Evolutionary conservation across 2,797 vertebrate species (phyloP).

Genomic region (Lates japonicus): DNA sequence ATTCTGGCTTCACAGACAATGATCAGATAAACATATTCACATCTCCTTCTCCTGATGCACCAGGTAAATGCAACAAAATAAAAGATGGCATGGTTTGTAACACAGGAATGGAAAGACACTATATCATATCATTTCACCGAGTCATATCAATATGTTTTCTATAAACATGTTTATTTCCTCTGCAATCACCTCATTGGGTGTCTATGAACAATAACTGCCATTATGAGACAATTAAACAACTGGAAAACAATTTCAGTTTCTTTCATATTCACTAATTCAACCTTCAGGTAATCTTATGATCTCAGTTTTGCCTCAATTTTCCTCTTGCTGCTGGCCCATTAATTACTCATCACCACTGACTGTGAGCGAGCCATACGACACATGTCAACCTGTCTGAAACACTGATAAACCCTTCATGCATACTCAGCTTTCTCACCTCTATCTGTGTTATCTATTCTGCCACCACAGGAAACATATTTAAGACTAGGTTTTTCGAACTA

Average conservation of each 20-base stretch:
- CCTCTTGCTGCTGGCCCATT: too few species aligned
- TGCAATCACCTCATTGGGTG: not conserved
- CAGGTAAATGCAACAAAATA: accelerated
- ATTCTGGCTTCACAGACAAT: not conserved
- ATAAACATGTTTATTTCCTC: not conserved
- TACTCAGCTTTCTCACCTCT: not conserved
- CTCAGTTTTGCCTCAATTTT: too few species aligned
- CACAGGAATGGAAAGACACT: too few species aligned
- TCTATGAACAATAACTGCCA: not conserved
- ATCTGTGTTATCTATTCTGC: not conserved
- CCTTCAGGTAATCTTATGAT: not conserved
- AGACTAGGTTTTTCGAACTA: not conserved
- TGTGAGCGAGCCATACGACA: conserved; percentile 13
- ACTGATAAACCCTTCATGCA: not conserved
- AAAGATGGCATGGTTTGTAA: not conserved
- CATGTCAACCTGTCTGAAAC: not conserved
- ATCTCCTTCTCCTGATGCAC: not conserved
- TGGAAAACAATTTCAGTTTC: not conserved
- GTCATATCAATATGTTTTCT: not conserved
- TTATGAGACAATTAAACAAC: not conserved
- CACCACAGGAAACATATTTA: not conserved
- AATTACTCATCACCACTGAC: not conserved
- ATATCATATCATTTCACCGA: too few species aligned
- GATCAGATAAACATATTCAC: too few species aligned
- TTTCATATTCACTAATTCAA: not conserved